Evolutionary conservation across 1,140 invertebrate species (phyloP).

Genomic region (Drosophila watanabei): DNA sequence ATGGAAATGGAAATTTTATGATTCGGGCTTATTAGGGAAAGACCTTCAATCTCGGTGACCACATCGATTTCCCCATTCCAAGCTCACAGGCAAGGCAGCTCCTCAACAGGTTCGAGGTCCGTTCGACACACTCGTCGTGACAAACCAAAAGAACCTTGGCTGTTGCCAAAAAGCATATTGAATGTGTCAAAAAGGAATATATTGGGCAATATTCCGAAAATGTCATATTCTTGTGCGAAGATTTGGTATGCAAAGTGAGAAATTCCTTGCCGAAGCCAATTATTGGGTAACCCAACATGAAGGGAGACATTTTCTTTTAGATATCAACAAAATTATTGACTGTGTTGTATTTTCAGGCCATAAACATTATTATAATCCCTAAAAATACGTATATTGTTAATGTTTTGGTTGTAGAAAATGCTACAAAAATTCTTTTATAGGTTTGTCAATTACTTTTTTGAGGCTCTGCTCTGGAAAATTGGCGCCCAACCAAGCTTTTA

Average conservation of each 20-base stretch:
- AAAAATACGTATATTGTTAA: not conserved
- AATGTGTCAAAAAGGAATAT: constrained; percentile 29
- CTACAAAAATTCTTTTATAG: not conserved
- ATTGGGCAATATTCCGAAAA: constrained; percentile 17
- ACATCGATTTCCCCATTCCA: constrained; percentile 42
- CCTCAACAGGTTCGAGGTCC: constrained; percentile 44
- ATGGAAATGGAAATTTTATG: constrained; percentile 33
- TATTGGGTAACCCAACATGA: constrained; percentile 2
- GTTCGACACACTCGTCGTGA: constrained; percentile 5
- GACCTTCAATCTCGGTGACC: constrained; percentile 48
- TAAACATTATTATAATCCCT: constrained; percentile 1
- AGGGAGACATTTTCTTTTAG: not conserved
- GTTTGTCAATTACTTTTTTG: not conserved
- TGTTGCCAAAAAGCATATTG: constrained; percentile 30
- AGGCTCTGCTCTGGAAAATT: not conserved
- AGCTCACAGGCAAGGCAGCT: constrained; percentile 22
- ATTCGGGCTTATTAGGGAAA: constrained; percentile 33
- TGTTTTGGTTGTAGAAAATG: not conserved
- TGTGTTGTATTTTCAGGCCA: not conserved
- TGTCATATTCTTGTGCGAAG: constrained; percentile 4
- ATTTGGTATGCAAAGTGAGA: not conserved
- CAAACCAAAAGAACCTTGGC: constrained; percentile 38
- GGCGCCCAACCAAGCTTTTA: not conserved
- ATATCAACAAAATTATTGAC: not conserved
- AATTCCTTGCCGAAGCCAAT: constrained; percentile 24